phyloP scores from a whole-genome alignment of 1,140 invertebrate genomes.

The Drosophila ercepeae region DNA sequence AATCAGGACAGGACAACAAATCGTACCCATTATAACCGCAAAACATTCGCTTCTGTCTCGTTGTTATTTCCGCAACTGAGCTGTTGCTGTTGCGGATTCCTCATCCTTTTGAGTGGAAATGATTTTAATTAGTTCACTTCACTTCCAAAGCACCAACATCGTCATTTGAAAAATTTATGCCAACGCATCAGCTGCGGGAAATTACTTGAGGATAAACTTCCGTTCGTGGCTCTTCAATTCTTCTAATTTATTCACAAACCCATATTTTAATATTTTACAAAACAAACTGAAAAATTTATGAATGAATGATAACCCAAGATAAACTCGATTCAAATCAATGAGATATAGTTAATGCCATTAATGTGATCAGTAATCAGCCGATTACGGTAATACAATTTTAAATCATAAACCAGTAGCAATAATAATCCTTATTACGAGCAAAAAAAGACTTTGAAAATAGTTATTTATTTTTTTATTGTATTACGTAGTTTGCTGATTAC shows the following conservation, averaged over 20 bases:
- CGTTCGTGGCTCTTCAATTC: neutral
- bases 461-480: too few species aligned
- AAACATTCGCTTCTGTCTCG: conserved; percentile 12
- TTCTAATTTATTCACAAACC: neutral
- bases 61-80: conserved; percentile 41
- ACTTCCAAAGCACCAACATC: neutral
- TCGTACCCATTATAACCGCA: conserved; percentile 46
- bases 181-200: conserved; percentile 58
- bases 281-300: too few species aligned
- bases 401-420: too few species aligned
- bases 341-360: too few species aligned
- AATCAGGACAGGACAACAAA: conserved; percentile 42
- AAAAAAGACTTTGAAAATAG: too few species aligned
- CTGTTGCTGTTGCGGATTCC: conserved; percentile 50
- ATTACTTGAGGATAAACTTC: conserved; percentile 31
- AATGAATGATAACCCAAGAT: too few species aligned
- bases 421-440: too few species aligned
- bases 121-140: conserved; percentile 51
- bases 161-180: conserved; percentile 44
- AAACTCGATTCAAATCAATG: too few species aligned
- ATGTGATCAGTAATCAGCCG: too few species aligned
- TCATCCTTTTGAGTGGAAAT: conserved; percentile 53
- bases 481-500: neutral
- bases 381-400: too few species aligned
- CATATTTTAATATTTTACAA: too few species aligned